phyloP scores from a whole-genome alignment of 2,797 vertebrate species.

The Melopsittacus undulatus region DNA sequence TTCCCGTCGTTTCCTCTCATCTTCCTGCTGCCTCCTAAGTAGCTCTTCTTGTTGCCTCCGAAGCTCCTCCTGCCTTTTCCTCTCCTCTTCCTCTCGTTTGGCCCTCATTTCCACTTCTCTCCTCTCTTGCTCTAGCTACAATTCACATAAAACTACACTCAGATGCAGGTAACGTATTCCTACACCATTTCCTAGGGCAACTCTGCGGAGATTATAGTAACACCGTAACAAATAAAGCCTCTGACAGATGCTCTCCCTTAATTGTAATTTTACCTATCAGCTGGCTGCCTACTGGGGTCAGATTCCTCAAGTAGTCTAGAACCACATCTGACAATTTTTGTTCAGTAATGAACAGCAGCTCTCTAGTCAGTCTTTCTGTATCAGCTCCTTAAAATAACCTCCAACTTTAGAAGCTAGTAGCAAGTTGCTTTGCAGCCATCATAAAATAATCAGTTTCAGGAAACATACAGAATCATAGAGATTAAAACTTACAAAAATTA shows the following conservation, averaged over 20 bases:
- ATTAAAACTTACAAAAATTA: background rate
- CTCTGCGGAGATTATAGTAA: constrained; percentile 18
- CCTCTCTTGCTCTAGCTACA: constrained; percentile 91
- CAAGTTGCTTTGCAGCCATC: background rate
- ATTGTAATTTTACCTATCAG: background rate
- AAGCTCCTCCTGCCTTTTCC: constrained; percentile 89
- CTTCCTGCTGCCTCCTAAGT: constrained; percentile 87
- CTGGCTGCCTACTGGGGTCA: constrained; percentile 20
- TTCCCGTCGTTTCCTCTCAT: constrained; percentile 88
- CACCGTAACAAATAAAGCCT: constrained; percentile 21
- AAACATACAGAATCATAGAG: background rate
- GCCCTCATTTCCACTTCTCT: constrained; percentile 92
- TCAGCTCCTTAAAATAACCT: constrained; percentile 17
- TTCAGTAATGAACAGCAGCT: background rate
- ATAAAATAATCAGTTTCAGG: background rate
- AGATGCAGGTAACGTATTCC: constrained; percentile 63
- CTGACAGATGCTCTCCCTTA: constrained; percentile 12
- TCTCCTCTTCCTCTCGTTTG: constrained; percentile 93
- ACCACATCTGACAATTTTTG: background rate
- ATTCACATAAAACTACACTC: constrained; percentile 61
- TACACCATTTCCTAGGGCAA: constrained; percentile 45
- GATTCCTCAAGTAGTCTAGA: background rate
- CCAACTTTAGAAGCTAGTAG: background rate
- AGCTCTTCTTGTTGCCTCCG: constrained; percentile 90
- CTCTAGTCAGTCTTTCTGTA: background rate